Base-by-base conservation (phyloP, 2,888 invertebrate species). In the Drosophila austrosaltans region DNA sequence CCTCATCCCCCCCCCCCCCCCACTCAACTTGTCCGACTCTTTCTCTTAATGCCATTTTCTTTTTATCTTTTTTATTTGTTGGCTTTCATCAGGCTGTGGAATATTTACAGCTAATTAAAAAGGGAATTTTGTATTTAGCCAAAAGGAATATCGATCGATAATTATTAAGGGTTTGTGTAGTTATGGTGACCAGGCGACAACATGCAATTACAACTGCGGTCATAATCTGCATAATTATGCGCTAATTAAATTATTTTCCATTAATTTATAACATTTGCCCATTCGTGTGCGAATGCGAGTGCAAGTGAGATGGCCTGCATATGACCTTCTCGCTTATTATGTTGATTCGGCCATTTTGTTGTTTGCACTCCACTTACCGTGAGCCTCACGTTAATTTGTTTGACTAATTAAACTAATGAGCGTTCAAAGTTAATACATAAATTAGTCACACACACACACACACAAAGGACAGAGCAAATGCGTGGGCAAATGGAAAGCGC, bases 391-490 rank as follows among this genome's bases (percentile, higher is more conserved):
- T 90, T 91, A 91, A 91, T 91, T 91, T 90, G 91, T 90, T 83
- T 88, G 89, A 89, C 91, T 91, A 91, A 91, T 91, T 91, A 91
- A 91, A 91, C 91, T 91, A 91, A 91, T 91, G 91, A 91, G 91
- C 91, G 91, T 86, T 90, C 89, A 91, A 91, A 91, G 91, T 91
- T 91, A 91, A 90, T 91, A 90, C 87, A 84, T 87, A 87, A 83
- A 83, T 83, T 83, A 83, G 82, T 82, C 85, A 82, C 76, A 70
- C 75, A 69, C 78, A 48, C 54, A 57, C 48, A 22, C 78, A 48
- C 54, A 57, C 48, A 22, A 16, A 16, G 40, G 53, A 22, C 42
- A 53, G 67, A 56, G 48, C 36, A 30, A 42, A 2, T 36, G 36
- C 2, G 36, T 36, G 36, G 36, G 36, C 36, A 10, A 8, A 36